Evolutionary conservation across 1,140 invertebrate genomes (phyloP).

Genomic region (Lordiphosa mommai): DNA sequence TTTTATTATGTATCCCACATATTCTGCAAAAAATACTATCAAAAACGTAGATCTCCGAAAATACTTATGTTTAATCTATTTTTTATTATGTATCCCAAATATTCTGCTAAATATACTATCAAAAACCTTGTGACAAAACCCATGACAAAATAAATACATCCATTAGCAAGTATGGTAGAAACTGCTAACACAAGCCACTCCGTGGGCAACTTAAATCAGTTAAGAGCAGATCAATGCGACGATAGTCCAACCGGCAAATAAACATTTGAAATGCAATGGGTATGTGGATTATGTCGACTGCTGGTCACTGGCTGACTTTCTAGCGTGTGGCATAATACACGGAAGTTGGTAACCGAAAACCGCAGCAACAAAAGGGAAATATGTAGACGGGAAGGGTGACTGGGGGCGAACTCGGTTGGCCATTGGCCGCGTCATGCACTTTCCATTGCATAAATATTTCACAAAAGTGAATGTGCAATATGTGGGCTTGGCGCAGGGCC

Average conservation of each 20-base stretch:
- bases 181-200: slow-evolving; percentile 13
- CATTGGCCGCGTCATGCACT: slow-evolving; percentile 32
- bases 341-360: slow-evolving; percentile 75
- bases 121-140: not conserved
- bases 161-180: slow-evolving; percentile 2
- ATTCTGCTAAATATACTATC: no score
- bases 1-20: no score
- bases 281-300: slow-evolving; percentile 3
- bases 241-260: slow-evolving; percentile 28
- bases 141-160: slow-evolving; percentile 9
- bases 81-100: no score
- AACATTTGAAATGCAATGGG: slow-evolving; percentile 13
- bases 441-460: slow-evolving; percentile 51
- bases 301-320: slow-evolving; percentile 39
- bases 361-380: slow-evolving; percentile 22
- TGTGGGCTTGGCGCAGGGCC: slow-evolving; percentile 2
- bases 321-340: slow-evolving; percentile 64
- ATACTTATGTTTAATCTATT: no score
- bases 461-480: slow-evolving; percentile 50
- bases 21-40: no score
- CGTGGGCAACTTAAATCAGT: slow-evolving; percentile 31
- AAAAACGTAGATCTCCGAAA: no score
- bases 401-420: slow-evolving; percentile 1
- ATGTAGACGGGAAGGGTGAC: not conserved
- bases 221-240: slow-evolving; percentile 47